Base-by-base conservation (phyloP, 2,888 invertebrate genomes). In the Lasioglossum leucozonium region DNA sequence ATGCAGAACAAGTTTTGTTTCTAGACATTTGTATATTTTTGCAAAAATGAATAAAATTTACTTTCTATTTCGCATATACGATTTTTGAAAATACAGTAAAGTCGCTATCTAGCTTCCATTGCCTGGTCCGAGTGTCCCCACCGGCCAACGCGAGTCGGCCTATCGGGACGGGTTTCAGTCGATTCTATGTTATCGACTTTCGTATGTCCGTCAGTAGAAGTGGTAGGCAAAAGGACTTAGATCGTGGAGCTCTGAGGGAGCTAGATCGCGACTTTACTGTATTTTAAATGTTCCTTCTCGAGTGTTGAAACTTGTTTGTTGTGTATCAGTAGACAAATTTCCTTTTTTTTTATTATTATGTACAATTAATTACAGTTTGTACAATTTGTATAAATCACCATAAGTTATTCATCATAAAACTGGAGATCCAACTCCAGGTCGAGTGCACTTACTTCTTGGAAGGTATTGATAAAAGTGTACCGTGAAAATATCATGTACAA, bases 401-500 rank as follows among this genome's bases (percentile, higher is more conserved):
- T 44, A 18, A 72, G 62, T 84, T 84, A 88, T 5, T 87, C 84
- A 44, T 94, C 97, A 91, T 97, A 97, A 86, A 97, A 96, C 89
- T 96, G 97, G 92, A 98, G 96, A 94, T 98, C 98, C 83, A 98
- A 95, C 93, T 98, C 98, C 84, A 98, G 96, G 93, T 98, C 98
- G 0, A 97, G 96, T 26, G 97, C 95, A 93, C 97, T 97, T 92
- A 98, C 96, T 94, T 97, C 96, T 89, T 97, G 96, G 81, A 98
- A 96, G 1, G 98, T 98, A 95, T 99, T 99, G 86, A 99, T 97
- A 89, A 98, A 96, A 95, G 98, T 97, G 94, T 99, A 99, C 79
- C 99, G 96, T 22, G 99, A 99, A 95, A 98, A 98, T 67, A 96
- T 94, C 91, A 99, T 97, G 94, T 99, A 99, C 5, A 99, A 96